Conservation (phyloP, 2,113 vertebrate species). For the Crotophaga sulcirostris region DNA sequence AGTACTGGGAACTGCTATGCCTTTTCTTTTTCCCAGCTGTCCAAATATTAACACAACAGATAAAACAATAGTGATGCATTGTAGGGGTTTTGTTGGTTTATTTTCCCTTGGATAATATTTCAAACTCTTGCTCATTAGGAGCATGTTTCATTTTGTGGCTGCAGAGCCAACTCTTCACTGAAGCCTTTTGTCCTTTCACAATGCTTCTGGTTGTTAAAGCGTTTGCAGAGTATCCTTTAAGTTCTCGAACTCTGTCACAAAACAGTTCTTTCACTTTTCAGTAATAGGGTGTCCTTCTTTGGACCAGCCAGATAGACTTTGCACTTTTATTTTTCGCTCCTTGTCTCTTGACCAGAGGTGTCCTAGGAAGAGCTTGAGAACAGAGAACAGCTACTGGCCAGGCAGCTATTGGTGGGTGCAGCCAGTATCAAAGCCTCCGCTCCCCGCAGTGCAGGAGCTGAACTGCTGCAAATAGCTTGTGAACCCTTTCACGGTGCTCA, state of each 20-base stretch:
- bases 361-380: background rate
- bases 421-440: background rate
- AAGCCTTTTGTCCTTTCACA: background rate
- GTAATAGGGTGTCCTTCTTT: background rate
- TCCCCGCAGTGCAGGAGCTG: background rate
- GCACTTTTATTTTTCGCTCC: background rate
- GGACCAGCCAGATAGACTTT: background rate
- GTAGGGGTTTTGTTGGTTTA: background rate
- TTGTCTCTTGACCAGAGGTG: background rate
- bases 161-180: background rate
- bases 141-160: background rate
- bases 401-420: background rate
- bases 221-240: background rate
- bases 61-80: background rate
- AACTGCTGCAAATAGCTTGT: background rate
- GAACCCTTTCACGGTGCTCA: background rate
- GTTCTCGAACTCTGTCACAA: background rate
- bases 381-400: background rate
- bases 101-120: background rate
- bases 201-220: background rate
- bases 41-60: background rate
- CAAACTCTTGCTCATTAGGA: background rate
- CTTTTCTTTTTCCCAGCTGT: background rate
- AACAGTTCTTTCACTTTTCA: background rate
- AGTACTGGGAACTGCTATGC: background rate